phyloP scores from a whole-genome alignment of 2,113 vertebrate genomes.

The Sylvietta virens region DNA sequence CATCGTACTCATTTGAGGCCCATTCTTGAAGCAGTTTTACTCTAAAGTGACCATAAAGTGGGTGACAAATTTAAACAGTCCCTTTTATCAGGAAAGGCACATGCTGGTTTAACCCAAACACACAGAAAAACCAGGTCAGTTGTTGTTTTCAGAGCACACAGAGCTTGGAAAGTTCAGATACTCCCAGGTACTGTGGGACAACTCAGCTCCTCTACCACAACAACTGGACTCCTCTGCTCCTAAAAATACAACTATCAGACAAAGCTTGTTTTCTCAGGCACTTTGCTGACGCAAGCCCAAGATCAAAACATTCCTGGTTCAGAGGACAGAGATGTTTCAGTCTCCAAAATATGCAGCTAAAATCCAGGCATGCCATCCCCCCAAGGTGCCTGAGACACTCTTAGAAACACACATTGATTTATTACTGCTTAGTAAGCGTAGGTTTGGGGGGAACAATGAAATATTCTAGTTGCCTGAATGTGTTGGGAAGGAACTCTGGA shows the following conservation, averaged over 20 bases:
- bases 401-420: fast-evolving
- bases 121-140: not conserved
- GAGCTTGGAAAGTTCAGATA: not conserved
- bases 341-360: not conserved
- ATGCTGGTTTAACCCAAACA: not conserved
- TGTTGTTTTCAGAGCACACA: not conserved
- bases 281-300: not conserved
- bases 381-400: not conserved
- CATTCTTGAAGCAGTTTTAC: not conserved
- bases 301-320: not conserved
- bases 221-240: not conserved
- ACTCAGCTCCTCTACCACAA: not conserved
- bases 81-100: not conserved
- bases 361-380: not conserved
- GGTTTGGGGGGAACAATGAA: not conserved
- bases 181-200: not conserved
- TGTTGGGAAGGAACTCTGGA: not conserved
- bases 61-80: not conserved
- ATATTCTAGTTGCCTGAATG: not conserved
- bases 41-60: not conserved
- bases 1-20: not conserved
- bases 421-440: fast-evolving
- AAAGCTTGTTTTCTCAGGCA: not conserved
- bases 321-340: not conserved
- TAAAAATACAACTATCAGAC: not conserved